Evolutionary conservation across 2,113 vertebrate species (phyloP), one percentile per base, ranked within the genome.

Genomic region (Carollia perspicillata): DNA sequence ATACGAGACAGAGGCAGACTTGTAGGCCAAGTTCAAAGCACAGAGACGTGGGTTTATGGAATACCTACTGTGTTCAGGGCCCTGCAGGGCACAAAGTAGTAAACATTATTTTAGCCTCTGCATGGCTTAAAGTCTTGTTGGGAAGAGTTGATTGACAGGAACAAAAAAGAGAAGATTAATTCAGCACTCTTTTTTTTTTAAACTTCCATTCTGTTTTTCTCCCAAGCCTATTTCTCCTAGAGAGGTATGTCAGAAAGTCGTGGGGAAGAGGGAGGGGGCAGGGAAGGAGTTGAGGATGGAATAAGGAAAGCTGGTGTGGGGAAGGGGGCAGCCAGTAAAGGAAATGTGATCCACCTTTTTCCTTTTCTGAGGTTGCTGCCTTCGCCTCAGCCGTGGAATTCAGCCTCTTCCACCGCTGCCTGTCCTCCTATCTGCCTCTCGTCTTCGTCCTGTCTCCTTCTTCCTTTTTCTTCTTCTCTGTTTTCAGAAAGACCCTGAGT

Each of bases 171-270:
- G 33, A 93, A 68, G 58, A 20, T 47, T 89, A 77, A 12, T 55
- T 86, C 1, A 51, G 35, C 26, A 28, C 14, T 42, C 4, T 44
- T 33, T 6, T 14, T 3, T 60, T 60, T 63, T 63, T 63, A 13
- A 88, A 55, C 30, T 55, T 28, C 22, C 8, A 1, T 71, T 89
- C 51, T 90, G 1, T 81, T 77, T 77, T 63, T 65, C 51, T 20
- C 14, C 85, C 51, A 53, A 47, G 35, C 35, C 71, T 92, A 0
- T 90, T 94, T 84, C 93, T 60, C 40, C 49, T 53, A n/a, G 77
- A 90, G 88, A 87, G 71, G 40, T 63, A 11, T 42, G n/a, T 71
- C 30, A 72, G 58, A 47, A 80, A 78, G 80, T 63, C 20, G 20
- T 4, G 53, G 17, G 44, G 37, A 72, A 16, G 23, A 1, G 47